These are phyloP conservation scores for Dryobotodes eremita DNA, from an alignment of 2,888 invertebrate genomes.

Conservation along the genomic window DNA sequence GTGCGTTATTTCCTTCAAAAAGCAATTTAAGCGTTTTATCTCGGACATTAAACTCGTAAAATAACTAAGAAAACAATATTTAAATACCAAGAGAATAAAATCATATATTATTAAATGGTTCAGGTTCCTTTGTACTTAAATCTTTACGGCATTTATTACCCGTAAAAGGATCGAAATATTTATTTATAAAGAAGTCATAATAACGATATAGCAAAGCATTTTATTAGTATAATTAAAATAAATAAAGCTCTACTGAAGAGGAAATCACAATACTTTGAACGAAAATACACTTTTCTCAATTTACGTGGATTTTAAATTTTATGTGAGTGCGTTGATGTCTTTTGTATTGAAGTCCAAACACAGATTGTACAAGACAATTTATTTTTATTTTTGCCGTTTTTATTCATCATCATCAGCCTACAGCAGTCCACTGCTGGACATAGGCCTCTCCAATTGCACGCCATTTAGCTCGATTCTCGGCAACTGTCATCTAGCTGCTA, in stretches of 20 bases:
- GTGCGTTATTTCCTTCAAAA: too few species aligned
- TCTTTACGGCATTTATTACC: conserved; percentile 9
- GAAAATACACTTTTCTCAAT: conserved; percentile 10
- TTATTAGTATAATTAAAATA: conserved; percentile 38
- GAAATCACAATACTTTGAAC: background rate
- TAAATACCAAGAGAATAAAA: conserved; percentile 66
- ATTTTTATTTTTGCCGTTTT: background rate
- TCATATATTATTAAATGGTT: conserved; percentile 48
- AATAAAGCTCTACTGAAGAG: conserved; percentile 13
- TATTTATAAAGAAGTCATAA: conserved; percentile 38
- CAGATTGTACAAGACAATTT: background rate
- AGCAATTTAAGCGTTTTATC: conserved; percentile 24
- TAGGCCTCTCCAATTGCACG: too few species aligned
- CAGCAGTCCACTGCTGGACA: too few species aligned
- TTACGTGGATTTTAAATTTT: conserved; percentile 4
- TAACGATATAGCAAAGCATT: conserved; percentile 9
- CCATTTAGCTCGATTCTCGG: too few species aligned
- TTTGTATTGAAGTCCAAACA: conserved; percentile 60
- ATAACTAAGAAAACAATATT: conserved; percentile 36
- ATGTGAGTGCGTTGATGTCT: conserved; percentile 72
- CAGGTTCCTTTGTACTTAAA: conserved; percentile 50
- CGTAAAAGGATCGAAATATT: conserved; percentile 40
- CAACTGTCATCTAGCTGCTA: too few species aligned
- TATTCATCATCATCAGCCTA: too few species aligned
- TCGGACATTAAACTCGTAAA: conserved; percentile 33